Conservation (phyloP, 2,888 invertebrate species). For the Hyposoter didymator region DNA sequence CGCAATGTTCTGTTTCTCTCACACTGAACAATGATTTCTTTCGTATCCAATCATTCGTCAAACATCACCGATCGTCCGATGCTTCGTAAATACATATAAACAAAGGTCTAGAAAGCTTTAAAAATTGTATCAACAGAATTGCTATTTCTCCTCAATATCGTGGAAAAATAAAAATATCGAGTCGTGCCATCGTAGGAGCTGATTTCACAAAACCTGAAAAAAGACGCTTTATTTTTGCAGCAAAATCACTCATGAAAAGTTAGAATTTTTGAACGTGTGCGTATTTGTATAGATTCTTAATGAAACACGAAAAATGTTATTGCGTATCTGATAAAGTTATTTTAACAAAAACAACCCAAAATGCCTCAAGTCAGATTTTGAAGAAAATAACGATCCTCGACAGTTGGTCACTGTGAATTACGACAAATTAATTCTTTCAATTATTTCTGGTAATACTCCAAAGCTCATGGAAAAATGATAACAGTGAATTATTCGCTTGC, state of each 20-base stretch:
- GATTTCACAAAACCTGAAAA: neutral
- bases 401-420: neutral
- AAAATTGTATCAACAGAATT: neutral
- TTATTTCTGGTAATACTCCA: neutral
- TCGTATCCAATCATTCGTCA: neutral
- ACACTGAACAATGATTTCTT: neutral
- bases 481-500: neutral
- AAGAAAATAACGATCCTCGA: slow-evolving; percentile 14
- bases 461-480: neutral
- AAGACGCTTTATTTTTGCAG: slow-evolving; percentile 14
- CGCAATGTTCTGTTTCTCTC: neutral
- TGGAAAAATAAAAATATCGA: neutral
- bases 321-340: neutral
- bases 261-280: neutral
- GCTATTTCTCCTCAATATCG: neutral
- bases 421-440: neutral
- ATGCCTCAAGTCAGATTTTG: slow-evolving; percentile 7
- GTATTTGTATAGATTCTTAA: slow-evolving; percentile 16
- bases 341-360: neutral
- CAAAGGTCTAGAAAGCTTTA: neutral
- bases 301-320: neutral
- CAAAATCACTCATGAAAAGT: neutral
- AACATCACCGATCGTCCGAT: neutral
- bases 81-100: neutral
- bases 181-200: neutral